Evolutionary conservation across 2,113 vertebrate species (phyloP), one percentile per base, ranked within the genome.

Genomic region (Takifugu bimaculatus): DNA sequence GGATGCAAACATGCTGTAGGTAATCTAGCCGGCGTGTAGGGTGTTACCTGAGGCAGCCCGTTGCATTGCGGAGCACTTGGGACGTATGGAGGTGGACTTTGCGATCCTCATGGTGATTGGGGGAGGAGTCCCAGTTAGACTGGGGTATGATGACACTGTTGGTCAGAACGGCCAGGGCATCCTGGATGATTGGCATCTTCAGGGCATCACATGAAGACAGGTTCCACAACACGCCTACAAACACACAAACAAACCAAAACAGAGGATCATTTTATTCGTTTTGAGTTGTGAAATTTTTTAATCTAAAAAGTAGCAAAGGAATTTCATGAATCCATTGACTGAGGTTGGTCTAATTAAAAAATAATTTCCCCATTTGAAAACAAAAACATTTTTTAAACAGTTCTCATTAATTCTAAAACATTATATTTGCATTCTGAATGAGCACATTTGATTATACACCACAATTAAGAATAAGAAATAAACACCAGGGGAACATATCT

Each of bases 121-220:
- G 94, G 44, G 96, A 94, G 63, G 96, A 94, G 79, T 98, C 97
- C 96, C 96, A 98, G 80, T 92, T 93, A 0, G 97, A 98, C 86
- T 98, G 94, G 39, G 97, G 97, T 81, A 98, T 98, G 79, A 99
- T 98, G 88, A 99, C 95, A 0, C 95, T 93, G 12, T 98, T 98
- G 85, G 96, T 98, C 87, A 99, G 88, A 78, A 98, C 96, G 2
- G 94, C 93, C 28, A 99, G 92, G 62, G 97, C 96, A 52, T 99
- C 97, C 87, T 99, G 97, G 90, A 99, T 98, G 82, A 99, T 99
- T 69, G 97, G 96, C 97, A 99, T 99, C 90, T 99, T 99, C 81
- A 99, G 92, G 68, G 97, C 96, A 66, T 99, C 97, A 14, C 97
- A 99, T 6, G 97, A 99, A 0, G 97, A 99, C 1, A 99, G 91